Percentiles rank a stretch among this genome's conserved stretches.
These are phyloP conservation scores for Lagopus leucura DNA, from an alignment of 2,113 vertebrate species.

Conservation along the genomic window DNA sequence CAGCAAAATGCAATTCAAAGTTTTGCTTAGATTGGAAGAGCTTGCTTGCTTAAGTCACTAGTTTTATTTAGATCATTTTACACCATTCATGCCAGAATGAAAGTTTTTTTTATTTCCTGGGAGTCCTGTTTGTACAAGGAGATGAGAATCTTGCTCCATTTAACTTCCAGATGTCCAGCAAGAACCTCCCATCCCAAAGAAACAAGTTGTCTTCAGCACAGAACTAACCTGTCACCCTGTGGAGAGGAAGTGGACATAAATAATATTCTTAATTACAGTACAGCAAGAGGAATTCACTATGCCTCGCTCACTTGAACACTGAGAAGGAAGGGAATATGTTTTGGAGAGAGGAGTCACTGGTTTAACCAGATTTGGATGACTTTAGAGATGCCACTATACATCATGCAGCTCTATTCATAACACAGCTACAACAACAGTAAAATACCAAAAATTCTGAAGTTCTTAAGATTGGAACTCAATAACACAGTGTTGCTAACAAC, in stretches of 20 bases:
- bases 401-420: not conserved
- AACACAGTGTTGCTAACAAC: not conserved
- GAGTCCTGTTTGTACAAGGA: not conserved
- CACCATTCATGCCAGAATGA: not conserved
- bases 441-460: not conserved
- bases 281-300: not conserved
- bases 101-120: not conserved
- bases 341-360: conserved; percentile 1
- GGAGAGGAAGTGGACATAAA: not conserved
- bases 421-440: not conserved
- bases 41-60: not conserved
- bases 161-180: not conserved
- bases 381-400: conserved; percentile 1
- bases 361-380: conserved; percentile 7
- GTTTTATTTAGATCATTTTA: conserved; percentile 1
- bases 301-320: not conserved
- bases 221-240: not conserved
- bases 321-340: not conserved
- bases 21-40: conserved; percentile 32
- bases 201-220: not conserved
- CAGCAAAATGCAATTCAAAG: not conserved
- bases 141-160: not conserved
- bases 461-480: not conserved
- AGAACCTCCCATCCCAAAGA: not conserved
- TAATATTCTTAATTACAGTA: not conserved